Conservation (phyloP, 2,113 vertebrate species). For the Phrynosoma platyrhinos region DNA sequence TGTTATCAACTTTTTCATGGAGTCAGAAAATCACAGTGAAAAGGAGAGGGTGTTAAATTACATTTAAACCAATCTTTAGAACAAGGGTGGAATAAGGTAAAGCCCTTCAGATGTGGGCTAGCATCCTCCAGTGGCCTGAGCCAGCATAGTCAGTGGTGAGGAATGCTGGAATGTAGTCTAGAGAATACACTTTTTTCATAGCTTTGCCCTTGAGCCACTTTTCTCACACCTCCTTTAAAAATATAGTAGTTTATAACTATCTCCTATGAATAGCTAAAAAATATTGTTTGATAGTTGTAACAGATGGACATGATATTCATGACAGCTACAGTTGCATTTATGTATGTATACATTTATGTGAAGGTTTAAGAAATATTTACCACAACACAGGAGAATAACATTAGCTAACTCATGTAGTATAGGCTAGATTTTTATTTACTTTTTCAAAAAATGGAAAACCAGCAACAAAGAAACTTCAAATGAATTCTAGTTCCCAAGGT, state of each 20-base stretch:
- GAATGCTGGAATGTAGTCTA: too few relatives aligned
- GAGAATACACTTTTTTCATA: too few relatives aligned
- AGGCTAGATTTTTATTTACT: background rate
- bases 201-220: too few relatives aligned
- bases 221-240: background rate
- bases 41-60: background rate
- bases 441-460: background rate
- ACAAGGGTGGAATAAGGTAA: too few relatives aligned
- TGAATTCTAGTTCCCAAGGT: background rate
- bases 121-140: too few relatives aligned
- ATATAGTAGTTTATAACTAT: background rate
- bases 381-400: too few relatives aligned
- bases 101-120: too few relatives aligned
- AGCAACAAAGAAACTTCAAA: background rate
- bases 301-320: background rate
- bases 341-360: too few relatives aligned
- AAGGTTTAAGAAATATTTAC: too few relatives aligned
- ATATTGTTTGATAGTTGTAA: background rate
- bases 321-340: background rate
- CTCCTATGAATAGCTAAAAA: background rate
- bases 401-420: too few relatives aligned
- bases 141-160: too few relatives aligned
- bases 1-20: background rate
- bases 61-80: too few relatives aligned
- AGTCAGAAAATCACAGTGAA: background rate